phyloP scores from a whole-genome alignment of 1,140 invertebrate genomes.

The Tetragnatha versicolor region DNA sequence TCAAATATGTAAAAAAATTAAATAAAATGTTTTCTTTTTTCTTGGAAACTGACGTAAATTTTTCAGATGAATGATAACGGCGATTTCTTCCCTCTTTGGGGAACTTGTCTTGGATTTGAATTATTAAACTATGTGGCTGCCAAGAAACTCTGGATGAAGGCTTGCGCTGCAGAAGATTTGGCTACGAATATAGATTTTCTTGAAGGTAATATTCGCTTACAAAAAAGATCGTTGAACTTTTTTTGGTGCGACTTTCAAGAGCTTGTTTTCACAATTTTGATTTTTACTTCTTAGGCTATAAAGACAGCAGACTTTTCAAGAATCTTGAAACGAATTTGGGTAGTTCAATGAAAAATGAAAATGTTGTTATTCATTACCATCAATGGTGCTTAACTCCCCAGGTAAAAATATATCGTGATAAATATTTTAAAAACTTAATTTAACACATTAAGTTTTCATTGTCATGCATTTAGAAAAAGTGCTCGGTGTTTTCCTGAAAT shows the following conservation, averaged over 20 bases:
- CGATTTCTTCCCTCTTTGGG: conserved; percentile 84
- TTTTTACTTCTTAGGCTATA: conserved; percentile 45
- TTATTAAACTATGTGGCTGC: conserved; percentile 75
- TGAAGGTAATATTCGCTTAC: conserved; percentile 63
- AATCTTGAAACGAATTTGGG: conserved; percentile 69
- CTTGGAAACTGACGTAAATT: no score
- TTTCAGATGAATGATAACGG: conserved; percentile 72
- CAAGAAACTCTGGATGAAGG: conserved; percentile 62
- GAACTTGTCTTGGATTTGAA: conserved; percentile 89
- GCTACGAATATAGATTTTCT: conserved; percentile 75
- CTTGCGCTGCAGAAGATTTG: conserved; percentile 60
- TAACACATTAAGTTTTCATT: no score
- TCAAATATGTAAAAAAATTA: no score
- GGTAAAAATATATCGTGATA: conserved; percentile 60
- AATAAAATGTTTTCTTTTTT: no score
- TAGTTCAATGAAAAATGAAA: conserved; percentile 68
- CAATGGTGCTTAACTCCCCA: conserved; percentile 74
- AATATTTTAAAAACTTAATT: neutral
- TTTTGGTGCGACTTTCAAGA: no score
- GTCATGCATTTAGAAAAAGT: no score
- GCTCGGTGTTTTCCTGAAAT: no score
- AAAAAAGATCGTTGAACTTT: no score
- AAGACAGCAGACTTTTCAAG: conserved; percentile 62
- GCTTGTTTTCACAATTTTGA: neutral
- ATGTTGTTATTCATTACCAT: conserved; percentile 81